Evolutionary conservation across 2,113 vertebrate species (phyloP).

Genomic region (Dicerorhinus sumatrensis): DNA sequence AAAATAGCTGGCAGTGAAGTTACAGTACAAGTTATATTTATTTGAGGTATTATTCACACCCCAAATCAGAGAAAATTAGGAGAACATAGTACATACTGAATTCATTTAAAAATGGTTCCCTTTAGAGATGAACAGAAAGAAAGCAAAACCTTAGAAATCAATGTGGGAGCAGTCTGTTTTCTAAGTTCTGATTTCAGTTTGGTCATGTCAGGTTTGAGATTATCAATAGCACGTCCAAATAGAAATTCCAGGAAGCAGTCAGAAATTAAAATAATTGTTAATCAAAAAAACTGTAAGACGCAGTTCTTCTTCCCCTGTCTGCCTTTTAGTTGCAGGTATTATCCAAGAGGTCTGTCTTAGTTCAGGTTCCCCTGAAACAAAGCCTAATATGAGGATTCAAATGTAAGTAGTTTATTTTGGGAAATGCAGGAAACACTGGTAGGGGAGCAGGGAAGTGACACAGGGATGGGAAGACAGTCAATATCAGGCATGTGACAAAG

Average conservation of each 20-base stretch:
- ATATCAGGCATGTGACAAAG: background rate
- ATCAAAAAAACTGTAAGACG: background rate
- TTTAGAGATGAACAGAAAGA: conserved; percentile 26
- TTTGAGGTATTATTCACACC: conserved; percentile 37
- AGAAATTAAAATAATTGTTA: conserved; percentile 32
- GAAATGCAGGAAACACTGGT: background rate
- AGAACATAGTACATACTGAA: background rate
- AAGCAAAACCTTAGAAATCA: conserved; percentile 46
- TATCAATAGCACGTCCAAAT: background rate
- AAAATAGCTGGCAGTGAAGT: conserved; percentile 69
- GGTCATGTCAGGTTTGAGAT: background rate
- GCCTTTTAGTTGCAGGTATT: background rate
- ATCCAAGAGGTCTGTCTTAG: background rate
- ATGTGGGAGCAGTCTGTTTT: background rate
- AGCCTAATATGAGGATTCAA: background rate
- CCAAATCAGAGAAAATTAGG: conserved; percentile 47
- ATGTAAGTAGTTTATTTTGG: background rate
- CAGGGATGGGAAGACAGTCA: background rate
- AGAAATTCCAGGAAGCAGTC: conserved; percentile 20
- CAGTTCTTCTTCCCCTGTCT: background rate
- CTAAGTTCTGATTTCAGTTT: conserved; percentile 27
- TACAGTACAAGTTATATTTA: conserved; percentile 43
- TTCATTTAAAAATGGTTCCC: background rate
- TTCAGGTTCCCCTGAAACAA: conserved; percentile 26
- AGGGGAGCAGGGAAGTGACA: background rate